Conservation (phyloP, 2,797 vertebrate species). For the Coregonus sp. region DNA sequence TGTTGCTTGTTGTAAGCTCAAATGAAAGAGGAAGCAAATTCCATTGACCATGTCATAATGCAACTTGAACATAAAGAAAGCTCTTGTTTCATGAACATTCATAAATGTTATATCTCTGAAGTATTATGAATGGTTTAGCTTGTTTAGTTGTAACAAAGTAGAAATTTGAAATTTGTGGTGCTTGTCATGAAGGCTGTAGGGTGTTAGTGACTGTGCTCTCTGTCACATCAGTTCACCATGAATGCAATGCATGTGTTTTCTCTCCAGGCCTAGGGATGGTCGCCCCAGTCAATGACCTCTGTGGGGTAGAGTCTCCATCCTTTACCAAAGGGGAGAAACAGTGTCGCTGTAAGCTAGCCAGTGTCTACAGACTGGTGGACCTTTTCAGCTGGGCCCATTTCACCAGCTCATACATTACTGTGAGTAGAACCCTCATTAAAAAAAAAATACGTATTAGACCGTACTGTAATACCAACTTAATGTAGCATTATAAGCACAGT, state of each 20-base stretch:
- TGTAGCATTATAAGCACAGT: slow-evolving; percentile 33
- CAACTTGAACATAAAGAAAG: no score
- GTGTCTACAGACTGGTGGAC: slow-evolving; percentile 89
- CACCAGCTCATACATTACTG: slow-evolving; percentile 91
- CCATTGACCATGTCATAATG: not conserved
- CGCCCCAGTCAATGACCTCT: slow-evolving; percentile 91
- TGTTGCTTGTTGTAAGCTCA: no score
- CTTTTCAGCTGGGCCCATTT: slow-evolving; percentile 93
- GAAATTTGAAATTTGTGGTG: not conserved
- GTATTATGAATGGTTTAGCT: not conserved
- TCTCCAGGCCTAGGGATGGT: slow-evolving; percentile 84
- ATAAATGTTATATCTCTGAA: not conserved
- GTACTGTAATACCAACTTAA: slow-evolving; percentile 37
- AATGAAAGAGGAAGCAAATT: not conserved
- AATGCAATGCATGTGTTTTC: not conserved
- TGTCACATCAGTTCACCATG: not conserved
- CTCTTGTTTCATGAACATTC: not conserved
- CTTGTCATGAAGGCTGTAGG: not conserved
- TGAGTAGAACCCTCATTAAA: slow-evolving; percentile 73
- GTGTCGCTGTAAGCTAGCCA: slow-evolving; percentile 91
- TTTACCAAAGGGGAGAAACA: slow-evolving; percentile 92
- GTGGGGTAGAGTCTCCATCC: slow-evolving; percentile 80
- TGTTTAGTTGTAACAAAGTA: not conserved
- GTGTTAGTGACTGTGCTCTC: not conserved
- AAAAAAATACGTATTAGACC: slow-evolving; percentile 34